Evolutionary conservation across 2,113 vertebrate genomes (phyloP), one percentile per base, ranked within the genome.

Genomic region (Setophaga petechia): DNA sequence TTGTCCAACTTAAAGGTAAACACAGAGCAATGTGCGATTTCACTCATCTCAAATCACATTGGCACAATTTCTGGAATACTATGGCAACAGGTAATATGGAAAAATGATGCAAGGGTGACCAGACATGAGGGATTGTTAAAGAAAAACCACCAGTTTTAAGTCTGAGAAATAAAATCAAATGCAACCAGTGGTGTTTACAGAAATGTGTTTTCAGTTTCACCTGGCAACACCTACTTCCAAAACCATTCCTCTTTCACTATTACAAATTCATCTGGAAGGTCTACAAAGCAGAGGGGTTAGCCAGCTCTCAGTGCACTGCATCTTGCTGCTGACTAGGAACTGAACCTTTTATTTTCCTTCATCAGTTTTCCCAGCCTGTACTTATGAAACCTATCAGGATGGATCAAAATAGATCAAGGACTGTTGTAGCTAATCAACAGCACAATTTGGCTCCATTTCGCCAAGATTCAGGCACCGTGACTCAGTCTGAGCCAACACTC

Each of bases 171-270:
- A 68, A 77, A 81, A 23, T n/a, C 63, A 78, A 78, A 68, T 58
- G 13, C 33, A 87, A 61, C 65, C 47, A 72, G 44, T 44, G 41
- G 5, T 95, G 84, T 93, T 95, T 94, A 94, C 87, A 76, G 87
- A 88, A 93, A 88, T 43, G 20, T 90, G 92, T 49, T 94, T 90
- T 96, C 79, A 73, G 54, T 96, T 96, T 94, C 63, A 92, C 79
- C 88, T 93, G 95, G 82, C 92, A 92, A 76, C 54, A 87, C 58
- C 47, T 88, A 57, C 46, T 93, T 90, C 75, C 82, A 94, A 83
- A 96, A 88, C 14, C 27, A 58, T 93, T 87, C 58, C 18, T 94
- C 46, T 54, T 90, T 82, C 47, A 35, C n/a, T 80, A 24, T 85
- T 83, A 79, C 63, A 86, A 90, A 86, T 80, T 69, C 18, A 76